Conservation (phyloP, 2,797 vertebrate species). For the Coregonus ussuriensis region DNA sequence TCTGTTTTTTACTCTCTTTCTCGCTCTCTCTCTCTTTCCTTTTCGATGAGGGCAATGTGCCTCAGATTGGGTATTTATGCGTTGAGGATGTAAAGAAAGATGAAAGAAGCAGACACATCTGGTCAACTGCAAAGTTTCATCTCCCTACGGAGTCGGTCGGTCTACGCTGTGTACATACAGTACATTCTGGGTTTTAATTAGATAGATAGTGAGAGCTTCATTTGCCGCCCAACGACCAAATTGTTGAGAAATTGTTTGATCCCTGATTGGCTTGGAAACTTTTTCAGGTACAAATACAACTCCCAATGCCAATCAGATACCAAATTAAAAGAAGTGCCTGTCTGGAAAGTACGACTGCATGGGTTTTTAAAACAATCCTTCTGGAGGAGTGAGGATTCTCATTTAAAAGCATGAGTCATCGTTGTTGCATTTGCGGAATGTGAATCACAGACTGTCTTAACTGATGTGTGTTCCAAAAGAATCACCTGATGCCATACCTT, state of each 20-base stretch:
- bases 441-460: constrained; percentile 17
- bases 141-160: constrained; percentile 35
- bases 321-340: constrained; percentile 7
- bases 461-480: constrained; percentile 7
- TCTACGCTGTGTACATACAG: constrained; percentile 12
- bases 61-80: constrained; percentile 38
- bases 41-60: constrained; percentile 3
- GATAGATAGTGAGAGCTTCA: constrained; percentile 31
- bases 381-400: constrained; percentile 29
- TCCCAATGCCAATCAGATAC: constrained; percentile 4
- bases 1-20: background rate
- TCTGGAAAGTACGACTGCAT: constrained; percentile 17
- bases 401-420: constrained; percentile 15
- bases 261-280: constrained; percentile 28
- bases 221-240: constrained; percentile 24
- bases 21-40: background rate
- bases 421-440: constrained; percentile 16
- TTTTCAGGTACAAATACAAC: constrained; percentile 19
- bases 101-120: constrained; percentile 55
- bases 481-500: background rate
- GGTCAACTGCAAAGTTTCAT: constrained; percentile 36
- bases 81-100: constrained; percentile 11
- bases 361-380: constrained; percentile 14
- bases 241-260: constrained; percentile 40
- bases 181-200: constrained; percentile 54